Conservation (phyloP, 2,888 invertebrate genomes). For the Tiliacea aurago region DNA sequence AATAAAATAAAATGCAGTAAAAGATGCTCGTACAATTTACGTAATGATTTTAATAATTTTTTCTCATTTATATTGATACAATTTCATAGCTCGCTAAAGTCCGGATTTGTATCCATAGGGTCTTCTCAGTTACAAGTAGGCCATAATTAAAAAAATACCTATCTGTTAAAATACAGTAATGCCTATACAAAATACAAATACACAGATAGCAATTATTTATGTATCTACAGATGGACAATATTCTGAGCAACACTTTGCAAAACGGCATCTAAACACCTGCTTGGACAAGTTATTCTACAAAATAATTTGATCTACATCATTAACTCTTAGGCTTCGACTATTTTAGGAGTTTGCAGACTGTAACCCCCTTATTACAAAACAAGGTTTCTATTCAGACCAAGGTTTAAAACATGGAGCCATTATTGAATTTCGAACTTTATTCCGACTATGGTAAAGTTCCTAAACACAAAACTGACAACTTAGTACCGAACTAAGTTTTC, state of each 20-base stretch:
- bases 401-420: too few species aligned
- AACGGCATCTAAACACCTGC: constrained; percentile 52
- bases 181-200: constrained; percentile 80
- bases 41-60: constrained; percentile 72
- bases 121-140: constrained; percentile 71
- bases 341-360: constrained; percentile 31
- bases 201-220: constrained; percentile 61
- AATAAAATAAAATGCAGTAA: constrained; percentile 57
- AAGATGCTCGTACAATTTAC: constrained; percentile 69
- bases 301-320: constrained; percentile 31
- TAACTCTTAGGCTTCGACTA: constrained; percentile 37
- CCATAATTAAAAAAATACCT: constrained; percentile 77
- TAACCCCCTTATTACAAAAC: too few species aligned
- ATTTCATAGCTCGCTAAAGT: constrained; percentile 76
- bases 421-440: too few species aligned
- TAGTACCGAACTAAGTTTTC: too few species aligned
- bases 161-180: constrained; percentile 78
- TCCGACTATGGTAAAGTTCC: too few species aligned
- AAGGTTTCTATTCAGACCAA: too few species aligned
- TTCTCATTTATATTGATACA: constrained; percentile 77
- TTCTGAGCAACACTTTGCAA: constrained; percentile 69
- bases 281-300: constrained; percentile 48
- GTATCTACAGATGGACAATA: constrained; percentile 64
- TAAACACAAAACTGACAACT: too few species aligned
- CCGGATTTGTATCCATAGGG: constrained; percentile 71